Percentiles rank a stretch among this genome's conserved stretches.
Conservation (phyloP, 2,888 invertebrate species). For the Macrosoma leucophasiata region DNA sequence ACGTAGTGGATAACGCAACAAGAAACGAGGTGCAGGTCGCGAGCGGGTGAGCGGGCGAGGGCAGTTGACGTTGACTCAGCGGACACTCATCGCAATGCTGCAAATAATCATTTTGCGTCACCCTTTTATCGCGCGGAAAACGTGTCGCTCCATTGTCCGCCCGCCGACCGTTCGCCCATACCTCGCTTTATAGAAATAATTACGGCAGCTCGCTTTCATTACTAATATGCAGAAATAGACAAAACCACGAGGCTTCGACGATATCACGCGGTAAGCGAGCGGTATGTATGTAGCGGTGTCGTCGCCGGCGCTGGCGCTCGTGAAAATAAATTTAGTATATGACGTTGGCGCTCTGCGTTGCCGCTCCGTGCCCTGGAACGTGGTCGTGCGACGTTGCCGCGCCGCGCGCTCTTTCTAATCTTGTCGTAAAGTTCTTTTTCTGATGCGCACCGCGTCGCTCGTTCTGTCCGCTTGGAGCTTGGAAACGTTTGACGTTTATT, state of each 20-base stretch:
- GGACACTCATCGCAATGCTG: constrained; percentile 69
- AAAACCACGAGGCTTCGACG: constrained; percentile 47
- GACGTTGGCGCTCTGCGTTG: constrained; percentile 69
- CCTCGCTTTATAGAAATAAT: constrained; percentile 40
- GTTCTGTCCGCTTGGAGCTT: constrained; percentile 70
- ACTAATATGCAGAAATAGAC: constrained; percentile 58
- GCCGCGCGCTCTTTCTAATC: constrained; percentile 74
- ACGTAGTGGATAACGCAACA: constrained; percentile 20
- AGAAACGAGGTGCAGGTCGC: constrained; percentile 18
- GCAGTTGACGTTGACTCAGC: constrained; percentile 59
- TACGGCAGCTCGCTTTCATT: constrained; percentile 42
- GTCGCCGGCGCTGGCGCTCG: constrained; percentile 72
- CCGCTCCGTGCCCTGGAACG: constrained; percentile 67
- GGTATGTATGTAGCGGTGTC: constrained; percentile 51
- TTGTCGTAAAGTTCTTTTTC: constrained; percentile 76
- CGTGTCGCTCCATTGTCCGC: constrained; percentile 54
- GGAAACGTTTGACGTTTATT: constrained; percentile 71
- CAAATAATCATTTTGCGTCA: constrained; percentile 74
- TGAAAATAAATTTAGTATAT: constrained; percentile 76
- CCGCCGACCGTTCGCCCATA: constrained; percentile 32
- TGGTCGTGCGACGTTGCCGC: constrained; percentile 70
- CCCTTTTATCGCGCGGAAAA: constrained; percentile 66
- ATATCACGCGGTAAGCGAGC: constrained; percentile 51
- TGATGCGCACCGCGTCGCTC: constrained; percentile 71
- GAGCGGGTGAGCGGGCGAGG: too few relatives aligned